Evolutionary conservation across 2,797 vertebrate species (phyloP).

Genomic region (Carcharodon carcharias): DNA sequence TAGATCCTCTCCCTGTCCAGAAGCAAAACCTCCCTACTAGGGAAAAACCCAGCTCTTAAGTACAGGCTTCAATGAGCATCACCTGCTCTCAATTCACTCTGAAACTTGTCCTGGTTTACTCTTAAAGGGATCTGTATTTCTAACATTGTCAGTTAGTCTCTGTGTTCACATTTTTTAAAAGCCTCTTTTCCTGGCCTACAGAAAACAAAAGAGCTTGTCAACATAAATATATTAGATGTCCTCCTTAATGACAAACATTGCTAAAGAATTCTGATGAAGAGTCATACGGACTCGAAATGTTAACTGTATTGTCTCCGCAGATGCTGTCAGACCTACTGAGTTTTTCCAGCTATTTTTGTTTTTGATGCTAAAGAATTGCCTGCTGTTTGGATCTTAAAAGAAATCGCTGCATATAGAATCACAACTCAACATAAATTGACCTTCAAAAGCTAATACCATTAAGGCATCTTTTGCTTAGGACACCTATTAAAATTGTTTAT

Average conservation of each 20-base stretch:
- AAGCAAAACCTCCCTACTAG: no score
- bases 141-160: no score
- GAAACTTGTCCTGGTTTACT: no score
- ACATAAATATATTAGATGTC: neutral
- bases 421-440: neutral
- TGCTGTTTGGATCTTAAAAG: neutral
- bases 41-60: no score
- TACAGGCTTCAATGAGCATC: no score
- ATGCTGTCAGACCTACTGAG: no score
- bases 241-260: neutral
- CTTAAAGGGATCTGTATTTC: no score
- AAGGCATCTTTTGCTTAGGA: neutral
- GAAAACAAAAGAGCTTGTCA: neutral
- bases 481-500: neutral
- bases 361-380: neutral
- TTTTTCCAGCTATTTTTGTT: no score
- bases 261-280: neutral
- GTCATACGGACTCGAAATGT: no score
- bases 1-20: no score
- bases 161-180: neutral
- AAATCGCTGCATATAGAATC: neutral
- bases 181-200: neutral
- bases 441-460: neutral
- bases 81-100: no score
- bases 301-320: no score